Base-by-base conservation (phyloP, 1,140 invertebrate genomes). In the Monochamus saltuarius region DNA sequence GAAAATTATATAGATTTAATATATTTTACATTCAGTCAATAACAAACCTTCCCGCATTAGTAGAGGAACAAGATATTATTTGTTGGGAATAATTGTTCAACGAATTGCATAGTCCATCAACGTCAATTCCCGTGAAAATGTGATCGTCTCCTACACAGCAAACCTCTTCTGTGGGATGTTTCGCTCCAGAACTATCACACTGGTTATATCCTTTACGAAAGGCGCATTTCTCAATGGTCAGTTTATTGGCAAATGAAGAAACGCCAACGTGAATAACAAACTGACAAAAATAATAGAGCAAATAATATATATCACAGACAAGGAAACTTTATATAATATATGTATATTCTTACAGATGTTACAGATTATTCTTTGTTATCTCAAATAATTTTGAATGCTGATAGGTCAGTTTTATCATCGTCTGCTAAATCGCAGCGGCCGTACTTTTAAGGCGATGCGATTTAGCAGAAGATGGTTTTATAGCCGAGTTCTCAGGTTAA, bases 181-280 rank as follows among this genome's bases (percentile, higher is more conserved):
- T 65, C 75, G 77, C 67, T 62, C 76, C 77, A 38, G 74, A 73
- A 75, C 78, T 77, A 78, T 87, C 77, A 14, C 45, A 36, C 55
- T 67, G 75, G 3, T 72, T 58, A 65, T 88, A 89, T 7, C 85
- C 84, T 61, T 73, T 79, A 37, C 73, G 78, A 60, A 82, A 75
- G 6, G 86, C 86, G 54, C 73, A 76, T 13, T 66, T 77, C 76
- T 89, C 87, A 53, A 89, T 72, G 1, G 79, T 84, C 9, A 88
- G 70, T 58, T 75, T 75, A 16, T 78, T 68, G 0, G 84, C 81
- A 36, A 72, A 46, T 17, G 62, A 46, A 1, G 83, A 85, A n/a
- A 88, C 85, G 16, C 87, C 86, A 11, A 87, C 82, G 69, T 89
- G 86, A 39, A 88, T 76, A 62, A 85, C 81, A 39, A 87, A 75